Evolutionary conservation across 2,797 vertebrate species (phyloP), one percentile per base, ranked within the genome.

Genomic region (Halcyon smyrnensis): DNA sequence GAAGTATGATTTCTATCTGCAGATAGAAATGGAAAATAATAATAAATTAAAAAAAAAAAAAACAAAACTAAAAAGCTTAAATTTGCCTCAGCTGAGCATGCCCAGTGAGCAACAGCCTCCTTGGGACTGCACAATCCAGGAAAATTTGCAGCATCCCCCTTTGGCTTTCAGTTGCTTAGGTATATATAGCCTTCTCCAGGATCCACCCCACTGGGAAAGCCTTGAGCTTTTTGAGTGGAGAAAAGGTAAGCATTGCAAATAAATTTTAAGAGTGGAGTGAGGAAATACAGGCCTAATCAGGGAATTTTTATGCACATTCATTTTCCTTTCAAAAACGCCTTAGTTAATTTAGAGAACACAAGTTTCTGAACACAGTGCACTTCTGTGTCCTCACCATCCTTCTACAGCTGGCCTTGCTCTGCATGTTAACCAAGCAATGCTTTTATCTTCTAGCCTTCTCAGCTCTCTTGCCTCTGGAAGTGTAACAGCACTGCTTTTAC

Each of bases 321-420:
- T 87, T 75, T 75, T 62, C 28, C 17, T 68, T 48, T 11, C 23
- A 21, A 59, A 88, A 84, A 59, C 10, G 8, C 7, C 12, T 50
- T 24, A 48, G 19, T 20, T 43, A 37, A 87, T 43, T 89, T 25
- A 30, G 1, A 50, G 34, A 36, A 76, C 57, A 23, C 3, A 23
- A 17, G 70, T 71, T 87, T 10, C 57, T 68, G 27, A 68, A n/a
- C 16, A 8, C 0, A 0, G 17, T 9, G 28, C 15, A 23, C 28
- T 79, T 36, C 46, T 70, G 39, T 6, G 28, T n/a, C 50, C 46
- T 77, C 46, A 6, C 18, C 25, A 37, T 8, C 2, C 19, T 57
- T 53, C 73, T 45, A 30, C 59, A 32, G 45, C 50, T 80, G 37
- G 20, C n/a, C 25, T 64, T 56, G 27, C 54, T 45, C 48, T 65